A percentile compares a stretch with the other conserved stretches of the same genome.
Conservation (phyloP, 1,140 invertebrate species). For the Lucilia sericata region DNA sequence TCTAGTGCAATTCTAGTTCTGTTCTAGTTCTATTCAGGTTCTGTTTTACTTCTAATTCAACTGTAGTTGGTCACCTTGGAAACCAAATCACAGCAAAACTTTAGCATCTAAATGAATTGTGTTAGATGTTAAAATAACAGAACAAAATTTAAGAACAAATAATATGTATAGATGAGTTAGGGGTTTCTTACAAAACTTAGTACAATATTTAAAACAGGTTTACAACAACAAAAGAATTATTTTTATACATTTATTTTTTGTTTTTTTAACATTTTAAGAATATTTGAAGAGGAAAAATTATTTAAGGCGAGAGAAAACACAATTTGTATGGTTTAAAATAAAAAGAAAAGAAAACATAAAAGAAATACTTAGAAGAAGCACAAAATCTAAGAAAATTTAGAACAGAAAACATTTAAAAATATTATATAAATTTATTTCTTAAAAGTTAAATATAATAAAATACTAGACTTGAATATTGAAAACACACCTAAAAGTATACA, state of each 20-base stretch:
- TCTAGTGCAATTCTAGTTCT: too few species aligned
- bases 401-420: too few species aligned
- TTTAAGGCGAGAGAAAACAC: neutral
- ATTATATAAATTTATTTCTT: too few species aligned
- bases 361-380: neutral
- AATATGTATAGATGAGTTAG: neutral
- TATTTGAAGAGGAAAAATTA: too few species aligned
- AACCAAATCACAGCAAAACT: neutral
- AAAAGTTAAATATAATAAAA: too few species aligned
- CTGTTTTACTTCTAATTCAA: neutral
- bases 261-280: too few species aligned
- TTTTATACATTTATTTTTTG: too few species aligned
- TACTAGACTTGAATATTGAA: too few species aligned
- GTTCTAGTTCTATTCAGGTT: too few species aligned
- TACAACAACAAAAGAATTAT: neutral
- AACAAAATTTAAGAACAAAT: neutral
- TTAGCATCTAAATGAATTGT: neutral
- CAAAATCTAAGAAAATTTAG: too few species aligned
- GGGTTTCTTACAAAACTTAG: neutral
- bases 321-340: neutral
- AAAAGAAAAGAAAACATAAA: neutral
- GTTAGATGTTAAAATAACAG: neutral
- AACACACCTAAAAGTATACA: neutral
- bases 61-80: neutral
- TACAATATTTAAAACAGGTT: slow-evolving; percentile 9